Base-by-base conservation (phyloP, 2,113 vertebrate species). In the Dendrocopos noguchii region DNA sequence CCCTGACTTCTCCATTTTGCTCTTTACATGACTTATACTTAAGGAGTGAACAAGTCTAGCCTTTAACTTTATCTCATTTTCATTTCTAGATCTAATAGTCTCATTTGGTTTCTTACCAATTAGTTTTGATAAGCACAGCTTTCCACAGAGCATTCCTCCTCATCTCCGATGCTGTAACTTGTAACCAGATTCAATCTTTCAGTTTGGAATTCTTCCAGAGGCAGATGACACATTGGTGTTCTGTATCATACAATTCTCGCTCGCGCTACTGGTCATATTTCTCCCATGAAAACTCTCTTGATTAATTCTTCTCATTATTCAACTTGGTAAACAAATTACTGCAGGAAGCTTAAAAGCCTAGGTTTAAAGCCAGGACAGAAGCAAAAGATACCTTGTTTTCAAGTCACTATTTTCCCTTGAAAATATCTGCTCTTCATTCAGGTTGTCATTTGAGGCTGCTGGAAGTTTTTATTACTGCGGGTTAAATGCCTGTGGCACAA, bases 401-500 rank as follows among this genome's bases (percentile, higher is more conserved):
- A 95, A 94, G 88, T 86, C 78, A 84, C 92, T 90, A 65, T 96
- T 94, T 92, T 88, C 89, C 71, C 90, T 91, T 92, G 89, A 92
- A 97, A 97, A 93, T 72, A 92, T 74, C 79, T 67, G 34, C 34
- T 85, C 27, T 66, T 93, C 89, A 94, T 93, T 74, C 84, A 70
- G 67, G 71, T 89, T 93, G 86, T 68, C 63, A 79, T 57, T 84
- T 97, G 82, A 88, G 77, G 73, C 93, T 93, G 81, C 92, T 96
- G 57, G 92, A 96, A 93, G 90, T 96, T 97, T 85, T 88, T 95
- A 82, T 96, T 96, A 94, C 92, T 95, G 67, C 83, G 90, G 80
- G 90, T 96, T 97, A 97, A 97, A 96, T 97, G 93, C 93, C 80
- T 97, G 80, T 96, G 93, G 94, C 91, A 95, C 84, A 85, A 78